Evolutionary conservation across 1,140 invertebrate species (phyloP).

Genomic region (Cheumatopsyche charites): DNA sequence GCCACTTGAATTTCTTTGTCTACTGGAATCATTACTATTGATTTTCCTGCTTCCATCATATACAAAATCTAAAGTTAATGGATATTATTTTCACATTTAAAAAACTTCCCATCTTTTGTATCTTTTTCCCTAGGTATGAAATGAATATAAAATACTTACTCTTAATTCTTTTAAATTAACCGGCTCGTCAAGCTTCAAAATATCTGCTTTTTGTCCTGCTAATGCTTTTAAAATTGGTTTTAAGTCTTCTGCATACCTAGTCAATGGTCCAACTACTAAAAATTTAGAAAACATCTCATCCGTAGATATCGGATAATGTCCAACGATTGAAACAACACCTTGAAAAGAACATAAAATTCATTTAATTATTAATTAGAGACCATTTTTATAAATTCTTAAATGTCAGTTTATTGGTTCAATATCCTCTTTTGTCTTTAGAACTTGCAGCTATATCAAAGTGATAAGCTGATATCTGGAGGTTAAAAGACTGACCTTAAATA

Average conservation of each 20-base stretch:
- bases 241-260: conserved; percentile 79
- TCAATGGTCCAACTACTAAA: conserved; percentile 77
- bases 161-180: conserved; percentile 68
- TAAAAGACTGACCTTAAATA: too few relatives aligned
- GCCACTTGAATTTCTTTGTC: conserved; percentile 59
- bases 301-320: conserved; percentile 63
- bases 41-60: conserved; percentile 65
- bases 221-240: conserved; percentile 68
- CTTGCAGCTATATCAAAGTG: too few relatives aligned
- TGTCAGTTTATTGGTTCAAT: too few relatives aligned
- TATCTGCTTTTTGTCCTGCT: conserved; percentile 54
- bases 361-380: not conserved
- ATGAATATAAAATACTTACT: conserved; percentile 50
- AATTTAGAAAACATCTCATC: conserved; percentile 60
- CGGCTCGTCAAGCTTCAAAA: conserved; percentile 55
- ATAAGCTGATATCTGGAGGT: too few relatives aligned
- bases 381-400: too few relatives aligned
- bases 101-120: not conserved
- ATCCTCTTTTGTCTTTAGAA: too few relatives aligned
- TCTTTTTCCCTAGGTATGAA: conserved; percentile 22
- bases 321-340: conserved; percentile 63
- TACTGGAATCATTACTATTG: conserved; percentile 58
- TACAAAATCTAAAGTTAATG: conserved; percentile 61
- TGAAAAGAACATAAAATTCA: conserved; percentile 14
- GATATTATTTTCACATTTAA: too few relatives aligned